phyloP scores from a whole-genome alignment of 2,888 invertebrate genomes.

The Xestia sexstrigata region DNA sequence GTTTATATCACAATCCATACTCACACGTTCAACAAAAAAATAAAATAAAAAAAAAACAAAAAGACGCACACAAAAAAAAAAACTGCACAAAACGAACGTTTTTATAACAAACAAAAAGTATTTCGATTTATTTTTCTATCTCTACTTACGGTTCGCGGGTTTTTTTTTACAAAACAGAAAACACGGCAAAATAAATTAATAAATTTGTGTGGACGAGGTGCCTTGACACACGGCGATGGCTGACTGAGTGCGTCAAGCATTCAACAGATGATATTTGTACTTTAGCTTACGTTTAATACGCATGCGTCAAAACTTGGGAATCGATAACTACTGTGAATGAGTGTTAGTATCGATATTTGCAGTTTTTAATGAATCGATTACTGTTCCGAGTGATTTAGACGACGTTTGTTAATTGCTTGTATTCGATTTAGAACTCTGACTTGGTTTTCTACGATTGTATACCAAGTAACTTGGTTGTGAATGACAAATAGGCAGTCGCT shows the following conservation, averaged over 20 bases:
- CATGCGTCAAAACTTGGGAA: conserved; percentile 82
- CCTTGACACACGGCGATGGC: conserved; percentile 79
- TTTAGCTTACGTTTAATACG: conserved; percentile 72
- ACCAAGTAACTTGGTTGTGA: background rate
- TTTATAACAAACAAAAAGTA: conserved; percentile 14
- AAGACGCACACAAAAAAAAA: conserved; percentile 40
- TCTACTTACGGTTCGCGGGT: conserved; percentile 69
- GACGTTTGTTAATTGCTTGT: background rate
- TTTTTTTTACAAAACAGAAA: conserved; percentile 66
- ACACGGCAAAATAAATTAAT: conserved; percentile 77
- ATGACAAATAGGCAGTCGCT: background rate
- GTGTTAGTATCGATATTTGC: conserved; percentile 52
- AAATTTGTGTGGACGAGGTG: conserved; percentile 74
- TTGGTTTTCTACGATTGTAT: background rate
- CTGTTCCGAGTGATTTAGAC: background rate
- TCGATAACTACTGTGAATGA: conserved; percentile 76
- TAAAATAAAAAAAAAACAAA: conserved; percentile 28
- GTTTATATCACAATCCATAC: conserved; percentile 49
- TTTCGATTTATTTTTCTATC: conserved; percentile 26
- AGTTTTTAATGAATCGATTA: conserved; percentile 54
- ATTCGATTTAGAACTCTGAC: conserved; percentile 17
- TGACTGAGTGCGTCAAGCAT: conserved; percentile 79
- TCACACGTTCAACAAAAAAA: conserved; percentile 39
- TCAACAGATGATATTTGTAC: conserved; percentile 88
- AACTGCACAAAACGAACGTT: conserved; percentile 59